phyloP scores from a whole-genome alignment of 2,113 vertebrate species.

The Trogon melanurus region DNA sequence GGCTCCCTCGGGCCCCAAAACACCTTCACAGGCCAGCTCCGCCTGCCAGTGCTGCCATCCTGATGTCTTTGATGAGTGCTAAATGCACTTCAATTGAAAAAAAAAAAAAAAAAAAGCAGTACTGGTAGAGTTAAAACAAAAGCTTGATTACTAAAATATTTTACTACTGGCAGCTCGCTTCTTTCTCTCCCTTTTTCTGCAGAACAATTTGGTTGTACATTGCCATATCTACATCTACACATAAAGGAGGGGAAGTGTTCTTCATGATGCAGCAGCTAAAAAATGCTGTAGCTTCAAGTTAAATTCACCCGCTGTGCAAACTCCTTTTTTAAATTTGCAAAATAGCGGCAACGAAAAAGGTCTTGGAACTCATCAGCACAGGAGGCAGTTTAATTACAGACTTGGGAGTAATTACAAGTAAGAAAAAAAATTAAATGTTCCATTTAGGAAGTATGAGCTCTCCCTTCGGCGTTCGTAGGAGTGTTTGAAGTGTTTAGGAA shows the following conservation, averaged over 20 bases:
- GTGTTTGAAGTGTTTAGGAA: neutral
- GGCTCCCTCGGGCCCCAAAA: neutral
- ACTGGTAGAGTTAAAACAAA: neutral
- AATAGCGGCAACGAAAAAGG: neutral
- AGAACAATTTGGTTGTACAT: neutral
- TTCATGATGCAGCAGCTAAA: neutral
- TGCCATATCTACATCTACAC: neutral
- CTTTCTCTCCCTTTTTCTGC: neutral
- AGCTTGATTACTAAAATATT: neutral
- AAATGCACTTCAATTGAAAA: neutral
- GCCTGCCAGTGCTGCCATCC: neutral
- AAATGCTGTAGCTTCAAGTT: neutral
- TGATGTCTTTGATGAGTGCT: neutral
- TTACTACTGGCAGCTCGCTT: neutral
- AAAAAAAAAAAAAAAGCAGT: neutral
- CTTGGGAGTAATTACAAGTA: neutral
- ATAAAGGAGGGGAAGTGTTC: neutral
- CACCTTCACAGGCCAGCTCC: neutral
- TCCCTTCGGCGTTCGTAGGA: neutral
- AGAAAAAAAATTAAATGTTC: neutral
- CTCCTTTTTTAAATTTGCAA: neutral
- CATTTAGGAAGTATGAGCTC: neutral
- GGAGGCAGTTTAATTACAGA: neutral
- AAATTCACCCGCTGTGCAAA: neutral
- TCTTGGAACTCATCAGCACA: neutral